phyloP scores from a whole-genome alignment of 1,140 invertebrate genomes.

The Platorchestia sp. region DNA sequence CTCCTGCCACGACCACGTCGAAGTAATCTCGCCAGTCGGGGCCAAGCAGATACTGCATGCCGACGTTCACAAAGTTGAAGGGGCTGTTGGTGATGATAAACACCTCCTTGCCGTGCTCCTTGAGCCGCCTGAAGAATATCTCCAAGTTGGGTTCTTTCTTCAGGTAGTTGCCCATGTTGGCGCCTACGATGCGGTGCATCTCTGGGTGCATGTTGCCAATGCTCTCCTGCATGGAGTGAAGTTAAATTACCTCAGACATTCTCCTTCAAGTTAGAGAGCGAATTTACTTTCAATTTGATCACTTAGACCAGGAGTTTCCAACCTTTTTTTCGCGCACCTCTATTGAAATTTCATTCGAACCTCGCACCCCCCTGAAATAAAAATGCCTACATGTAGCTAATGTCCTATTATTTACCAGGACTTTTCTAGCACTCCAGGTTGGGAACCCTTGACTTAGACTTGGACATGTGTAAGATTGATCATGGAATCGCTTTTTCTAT shows the following conservation, averaged over 20 bases:
- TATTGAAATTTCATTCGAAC: too few species aligned
- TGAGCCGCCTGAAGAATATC: constrained; percentile 83
- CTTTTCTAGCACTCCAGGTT: too few species aligned
- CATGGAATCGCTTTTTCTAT: neutral
- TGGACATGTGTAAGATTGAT: neutral
- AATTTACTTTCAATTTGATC: neutral
- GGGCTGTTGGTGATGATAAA: constrained; percentile 98
- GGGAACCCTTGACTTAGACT: too few species aligned
- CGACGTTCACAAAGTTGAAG: constrained; percentile 96
- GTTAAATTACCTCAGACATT: constrained; percentile 52
- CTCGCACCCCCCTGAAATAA: too few species aligned
- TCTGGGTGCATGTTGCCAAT: constrained; percentile 90
- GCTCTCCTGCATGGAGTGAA: constrained; percentile 79
- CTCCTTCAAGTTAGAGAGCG: neutral
- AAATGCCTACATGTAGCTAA: too few species aligned
- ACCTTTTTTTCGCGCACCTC: neutral
- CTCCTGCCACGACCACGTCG: constrained; percentile 94
- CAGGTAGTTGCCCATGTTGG: constrained; percentile 85
- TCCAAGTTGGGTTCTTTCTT: constrained; percentile 82
- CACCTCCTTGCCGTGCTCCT: constrained; percentile 85
- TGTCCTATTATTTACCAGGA: too few species aligned
- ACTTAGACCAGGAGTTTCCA: neutral
- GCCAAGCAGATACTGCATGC: constrained; percentile 92
- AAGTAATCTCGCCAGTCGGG: constrained; percentile 91
- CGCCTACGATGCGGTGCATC: constrained; percentile 89